Evolutionary conservation across 2,113 vertebrate species (phyloP), one percentile per base, ranked within the genome.

Genomic region (Saccopteryx bilineata): DNA sequence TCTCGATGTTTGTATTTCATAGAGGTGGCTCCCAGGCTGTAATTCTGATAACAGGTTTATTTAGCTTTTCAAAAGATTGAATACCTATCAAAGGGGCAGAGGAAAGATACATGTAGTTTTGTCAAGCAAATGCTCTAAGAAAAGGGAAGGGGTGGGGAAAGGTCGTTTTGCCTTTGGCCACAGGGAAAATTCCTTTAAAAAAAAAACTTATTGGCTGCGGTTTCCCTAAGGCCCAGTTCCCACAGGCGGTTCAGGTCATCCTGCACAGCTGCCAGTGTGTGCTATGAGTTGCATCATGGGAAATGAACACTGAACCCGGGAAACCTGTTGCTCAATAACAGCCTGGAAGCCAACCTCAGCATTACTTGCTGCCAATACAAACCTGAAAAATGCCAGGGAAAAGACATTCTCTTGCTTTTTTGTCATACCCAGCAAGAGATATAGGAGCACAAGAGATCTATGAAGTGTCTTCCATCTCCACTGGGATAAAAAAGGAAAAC

Each of bases 41-140:
- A 58, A 91, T 86, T 60, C 50, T 39, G 33, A 74, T 28, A 87
- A 23, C 48, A 68, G 31, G 8, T 24, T 69, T 84, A 82, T 84
- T 65, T 74, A 74, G 21, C 50, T 61, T 31, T 89, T 75, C 26
- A 26, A n/a, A 81, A 19, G 10, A n/a, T 81, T 93, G 54, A 26
- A 26, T 56, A 33, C 5, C 39, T 39, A 66, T 75, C 24, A n/a
- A 88, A 88, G 66, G 26, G 46, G 4, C 8, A 83, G n/a, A 92
- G 39, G 76, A 92, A 69, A n/a, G 39, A 54, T 87, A 76, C 39
- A 82, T n/a, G 68, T 74, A 72, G 7, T 81, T 93, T 80, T 92
- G 13, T 72, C 48, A 72, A 93, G 58, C n/a, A 81, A 50, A 28
- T 50, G 17, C 54, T 61, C 31, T 71, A 93, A 87, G 80, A 66